A percentile compares a stretch with the other conserved stretches of the same genome.
These are phyloP conservation scores for Hemistola chrysoprasaria DNA, from an alignment of 2,888 invertebrate species.

Conservation along the genomic window DNA sequence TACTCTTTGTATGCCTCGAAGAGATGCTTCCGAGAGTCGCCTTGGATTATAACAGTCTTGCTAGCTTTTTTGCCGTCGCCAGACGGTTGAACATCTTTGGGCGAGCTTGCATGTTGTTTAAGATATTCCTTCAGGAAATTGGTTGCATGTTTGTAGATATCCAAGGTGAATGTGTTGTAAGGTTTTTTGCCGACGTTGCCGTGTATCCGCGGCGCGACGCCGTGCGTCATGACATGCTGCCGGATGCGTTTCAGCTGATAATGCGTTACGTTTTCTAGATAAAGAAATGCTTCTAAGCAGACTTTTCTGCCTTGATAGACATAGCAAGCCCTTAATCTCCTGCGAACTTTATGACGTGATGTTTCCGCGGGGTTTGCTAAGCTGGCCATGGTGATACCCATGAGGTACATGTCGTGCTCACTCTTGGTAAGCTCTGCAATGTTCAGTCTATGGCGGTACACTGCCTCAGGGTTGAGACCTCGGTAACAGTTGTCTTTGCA, in stretches of 20 bases:
- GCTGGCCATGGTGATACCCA: slow-evolving; percentile 93
- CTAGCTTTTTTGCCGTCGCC: slow-evolving; percentile 76
- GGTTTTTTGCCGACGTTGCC: slow-evolving; percentile 91
- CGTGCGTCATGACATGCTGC: slow-evolving; percentile 90
- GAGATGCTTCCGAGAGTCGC: slow-evolving; percentile 85
- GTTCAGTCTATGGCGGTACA: slow-evolving; percentile 88
- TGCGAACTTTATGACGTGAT: slow-evolving; percentile 86
- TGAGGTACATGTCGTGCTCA: slow-evolving; percentile 92
- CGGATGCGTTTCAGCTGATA: slow-evolving; percentile 90
- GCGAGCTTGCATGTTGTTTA: slow-evolving; percentile 83
- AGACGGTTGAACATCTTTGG: slow-evolving; percentile 75
- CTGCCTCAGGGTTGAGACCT: slow-evolving; percentile 88
- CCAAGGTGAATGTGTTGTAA: slow-evolving; percentile 89
- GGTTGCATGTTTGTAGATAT: slow-evolving; percentile 90
- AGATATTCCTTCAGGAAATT: slow-evolving; percentile 89
- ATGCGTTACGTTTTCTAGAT: slow-evolving; percentile 90
- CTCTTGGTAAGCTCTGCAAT: slow-evolving; percentile 91
- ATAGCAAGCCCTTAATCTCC: slow-evolving; percentile 88
- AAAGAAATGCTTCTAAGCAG: slow-evolving; percentile 89
- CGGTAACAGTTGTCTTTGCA: slow-evolving; percentile 90
- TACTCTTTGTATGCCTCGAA: slow-evolving; percentile 89
- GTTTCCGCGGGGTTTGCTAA: slow-evolving; percentile 88
- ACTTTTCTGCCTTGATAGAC: slow-evolving; percentile 90
- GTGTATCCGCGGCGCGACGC: slow-evolving; percentile 89
- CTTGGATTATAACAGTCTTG: slow-evolving; percentile 77